Evolutionary conservation across 2,888 invertebrate genomes (phyloP).

Genomic region (Acrobasis suavella): DNA sequence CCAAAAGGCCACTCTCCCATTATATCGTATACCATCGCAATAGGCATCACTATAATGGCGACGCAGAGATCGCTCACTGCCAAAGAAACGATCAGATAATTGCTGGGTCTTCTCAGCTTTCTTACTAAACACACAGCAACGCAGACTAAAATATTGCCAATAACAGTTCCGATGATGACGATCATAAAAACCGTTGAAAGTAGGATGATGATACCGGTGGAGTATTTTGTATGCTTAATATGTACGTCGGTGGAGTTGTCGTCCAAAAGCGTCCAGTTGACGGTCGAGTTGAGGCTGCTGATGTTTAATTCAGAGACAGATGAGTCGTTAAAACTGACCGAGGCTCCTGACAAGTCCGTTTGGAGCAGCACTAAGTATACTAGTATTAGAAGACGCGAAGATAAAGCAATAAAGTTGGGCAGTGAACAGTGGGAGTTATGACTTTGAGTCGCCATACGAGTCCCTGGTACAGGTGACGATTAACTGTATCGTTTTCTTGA

Average conservation of each 20-base stretch:
- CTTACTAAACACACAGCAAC: slow-evolving; percentile 97
- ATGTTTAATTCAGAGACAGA: slow-evolving; percentile 51
- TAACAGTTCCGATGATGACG: slow-evolving; percentile 90
- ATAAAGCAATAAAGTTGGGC: slow-evolving; percentile 81
- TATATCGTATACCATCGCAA: slow-evolving; percentile 96
- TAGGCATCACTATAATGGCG: slow-evolving; percentile 97
- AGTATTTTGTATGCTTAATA: slow-evolving; percentile 73
- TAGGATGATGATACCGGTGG: slow-evolving; percentile 82
- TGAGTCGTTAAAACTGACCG: slow-evolving; percentile 57
- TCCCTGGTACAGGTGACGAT: slow-evolving; percentile 70
- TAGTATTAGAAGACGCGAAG: slow-evolving; percentile 79
- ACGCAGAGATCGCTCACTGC: slow-evolving; percentile 98
- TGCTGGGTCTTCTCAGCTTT: slow-evolving; percentile 93
- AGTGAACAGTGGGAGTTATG: slow-evolving; percentile 71
- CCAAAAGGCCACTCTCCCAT: slow-evolving; percentile 97
- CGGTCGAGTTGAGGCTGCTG: slow-evolving; percentile 56
- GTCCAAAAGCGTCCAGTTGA: slow-evolving; percentile 64
- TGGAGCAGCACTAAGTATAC: slow-evolving; percentile 63
- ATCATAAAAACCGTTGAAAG: slow-evolving; percentile 88
- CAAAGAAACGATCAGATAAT: slow-evolving; percentile 95
- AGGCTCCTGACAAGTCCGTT: slow-evolving; percentile 53
- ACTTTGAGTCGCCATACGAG: slow-evolving; percentile 80
- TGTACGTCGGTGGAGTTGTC: slow-evolving; percentile 54
- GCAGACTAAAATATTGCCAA: slow-evolving; percentile 96
- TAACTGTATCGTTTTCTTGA: slow-evolving; percentile 58